These are phyloP conservation scores for Conistra vaccinii DNA, from an alignment of 2,888 invertebrate genomes.

Conservation along the genomic window DNA sequence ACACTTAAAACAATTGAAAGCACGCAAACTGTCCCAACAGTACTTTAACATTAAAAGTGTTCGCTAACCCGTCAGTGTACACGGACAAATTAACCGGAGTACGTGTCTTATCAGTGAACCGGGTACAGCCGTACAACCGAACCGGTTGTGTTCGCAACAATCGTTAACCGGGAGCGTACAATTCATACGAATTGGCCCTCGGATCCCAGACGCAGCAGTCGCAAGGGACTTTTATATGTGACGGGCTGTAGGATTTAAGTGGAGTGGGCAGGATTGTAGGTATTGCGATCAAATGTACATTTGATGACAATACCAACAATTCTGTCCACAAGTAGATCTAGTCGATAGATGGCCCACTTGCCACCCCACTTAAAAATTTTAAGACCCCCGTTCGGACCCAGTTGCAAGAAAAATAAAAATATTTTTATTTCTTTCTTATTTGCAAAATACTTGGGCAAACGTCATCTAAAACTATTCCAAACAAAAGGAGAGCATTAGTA, in stretches of 20 bases:
- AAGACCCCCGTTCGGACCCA: no score
- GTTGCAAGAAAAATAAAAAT: no score
- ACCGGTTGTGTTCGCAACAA: conserved; percentile 74
- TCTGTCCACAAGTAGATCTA: no score
- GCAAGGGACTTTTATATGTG: conserved; percentile 50
- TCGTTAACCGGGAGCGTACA: conserved; percentile 76
- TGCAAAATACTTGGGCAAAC: no score
- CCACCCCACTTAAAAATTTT: no score
- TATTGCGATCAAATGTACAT: neutral
- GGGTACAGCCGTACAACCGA: conserved; percentile 71
- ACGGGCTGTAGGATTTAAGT: conserved; percentile 18
- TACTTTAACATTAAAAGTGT: conserved; percentile 61
- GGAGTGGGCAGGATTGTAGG: neutral
- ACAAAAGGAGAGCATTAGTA: no score
- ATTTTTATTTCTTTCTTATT: no score
- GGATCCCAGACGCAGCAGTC: conserved; percentile 78
- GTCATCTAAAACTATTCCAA: no score
- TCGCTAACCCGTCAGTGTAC: conserved; percentile 56
- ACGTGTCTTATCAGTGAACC: conserved; percentile 79
- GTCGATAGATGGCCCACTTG: no score
- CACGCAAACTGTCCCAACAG: conserved; percentile 49
- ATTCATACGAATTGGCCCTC: conserved; percentile 80
- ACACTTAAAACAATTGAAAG: conserved; percentile 53
- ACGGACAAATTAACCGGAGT: conserved; percentile 70
- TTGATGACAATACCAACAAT: no score